phyloP scores from a whole-genome alignment of 2,113 vertebrate species.

The Oreotrochilus melanogaster region DNA sequence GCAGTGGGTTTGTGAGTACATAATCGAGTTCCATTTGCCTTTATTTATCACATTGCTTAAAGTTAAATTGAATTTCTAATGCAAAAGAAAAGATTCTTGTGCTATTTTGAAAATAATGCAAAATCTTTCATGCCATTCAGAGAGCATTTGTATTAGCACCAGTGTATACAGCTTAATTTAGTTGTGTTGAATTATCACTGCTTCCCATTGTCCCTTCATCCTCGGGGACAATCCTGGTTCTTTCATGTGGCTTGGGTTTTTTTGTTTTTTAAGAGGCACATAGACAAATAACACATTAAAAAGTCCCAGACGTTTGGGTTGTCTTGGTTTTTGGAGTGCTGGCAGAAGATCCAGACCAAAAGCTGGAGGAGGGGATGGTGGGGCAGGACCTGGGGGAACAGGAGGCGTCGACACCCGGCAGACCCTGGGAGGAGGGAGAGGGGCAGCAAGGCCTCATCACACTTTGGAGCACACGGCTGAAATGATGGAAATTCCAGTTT shows the following conservation, averaged over 20 bases:
- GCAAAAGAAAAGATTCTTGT: slow-evolving; percentile 64
- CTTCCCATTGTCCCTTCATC: slow-evolving; percentile 64
- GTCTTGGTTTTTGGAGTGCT: neutral
- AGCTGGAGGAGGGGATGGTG: neutral
- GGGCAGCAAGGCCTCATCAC: neutral
- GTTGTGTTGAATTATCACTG: slow-evolving; percentile 70
- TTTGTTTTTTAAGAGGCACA: slow-evolving; percentile 24
- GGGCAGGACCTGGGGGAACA: neutral
- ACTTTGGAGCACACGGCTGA: accelerated
- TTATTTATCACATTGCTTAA: slow-evolving; percentile 74
- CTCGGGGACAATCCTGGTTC: slow-evolving; percentile 41
- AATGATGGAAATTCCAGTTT: neutral
- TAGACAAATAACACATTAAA: slow-evolving; percentile 12
- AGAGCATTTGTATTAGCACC: slow-evolving; percentile 70
- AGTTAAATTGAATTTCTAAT: slow-evolving; percentile 61
- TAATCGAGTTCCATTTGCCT: slow-evolving; percentile 78
- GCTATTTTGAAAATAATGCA: slow-evolving; percentile 67
- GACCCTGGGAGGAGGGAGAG: neutral
- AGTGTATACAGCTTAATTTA: slow-evolving; percentile 67
- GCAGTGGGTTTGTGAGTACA: slow-evolving; percentile 72
- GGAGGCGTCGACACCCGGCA: neutral
- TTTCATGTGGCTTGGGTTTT: slow-evolving; percentile 61
- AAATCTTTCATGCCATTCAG: slow-evolving; percentile 74
- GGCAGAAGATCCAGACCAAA: neutral
- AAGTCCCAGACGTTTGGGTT: neutral